Base-by-base conservation (phyloP, 1,140 invertebrate genomes). In the Drosophila carrolli region DNA sequence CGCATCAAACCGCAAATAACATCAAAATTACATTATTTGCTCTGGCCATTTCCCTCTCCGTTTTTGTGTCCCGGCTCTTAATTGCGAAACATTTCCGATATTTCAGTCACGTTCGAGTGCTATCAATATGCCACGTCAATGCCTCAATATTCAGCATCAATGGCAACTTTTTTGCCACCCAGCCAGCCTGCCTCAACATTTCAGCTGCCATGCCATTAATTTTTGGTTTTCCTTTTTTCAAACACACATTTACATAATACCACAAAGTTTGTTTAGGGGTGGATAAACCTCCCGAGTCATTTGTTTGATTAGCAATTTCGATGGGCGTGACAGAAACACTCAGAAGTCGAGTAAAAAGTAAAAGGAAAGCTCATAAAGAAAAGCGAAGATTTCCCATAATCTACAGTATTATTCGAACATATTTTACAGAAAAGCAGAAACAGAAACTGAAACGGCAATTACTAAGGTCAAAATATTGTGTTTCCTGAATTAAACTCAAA, bases 21-120 rank as follows among this genome's bases (percentile, higher is more conserved):
- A 83, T 83, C 71, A 79, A 83, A 88, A 86, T 89, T 88, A 88
- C 84, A 86, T 86, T 88, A 86, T 60, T 54, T 68, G 51, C 55
- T 37, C 19, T 51, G 5, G 23, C 38, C 38, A 19, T 44, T 53
- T 41, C 32, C 7, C 8, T 29, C 43, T 55, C 16, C 50, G 19
- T 23, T 47, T 19, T 29, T 29, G 23, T 8, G 0, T 48, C 7
- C 54, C 6, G 27, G 41, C 29, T 63, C 61, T 46, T 78, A 47
- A 50, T 68, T 60, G 60, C 60, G 44, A 79, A 73, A 60, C 71
- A 83, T 79, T 89, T 89, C 76, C 76, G 78, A 88, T 80, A 88
- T 89, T 89, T 88, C 48, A 67, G 79, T 82, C 83, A 88, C 83
- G 83, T 83, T 78, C 78, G 72, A 88, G 78, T 88, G 82, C 54